phyloP scores from a whole-genome alignment of 2,797 vertebrate species.

The Lithobates sylvaticus region DNA sequence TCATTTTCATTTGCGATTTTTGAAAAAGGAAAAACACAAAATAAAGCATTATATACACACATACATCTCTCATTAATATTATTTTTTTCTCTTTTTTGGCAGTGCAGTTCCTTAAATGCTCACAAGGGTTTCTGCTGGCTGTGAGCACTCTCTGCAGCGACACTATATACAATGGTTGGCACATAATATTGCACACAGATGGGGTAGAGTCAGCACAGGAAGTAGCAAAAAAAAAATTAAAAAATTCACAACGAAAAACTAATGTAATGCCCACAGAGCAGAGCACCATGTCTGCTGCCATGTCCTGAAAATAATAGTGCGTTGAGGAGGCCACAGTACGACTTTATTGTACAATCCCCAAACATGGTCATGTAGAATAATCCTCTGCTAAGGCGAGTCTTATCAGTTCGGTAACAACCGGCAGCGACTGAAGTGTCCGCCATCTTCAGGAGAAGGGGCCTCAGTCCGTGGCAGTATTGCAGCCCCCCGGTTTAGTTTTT shows the following conservation, averaged over 20 bases:
- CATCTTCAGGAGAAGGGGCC: neutral
- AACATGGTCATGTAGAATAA: neutral
- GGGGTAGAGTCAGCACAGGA: neutral
- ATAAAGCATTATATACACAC: slow-evolving; percentile 53
- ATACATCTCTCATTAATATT: slow-evolving; percentile 23
- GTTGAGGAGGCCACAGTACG: neutral
- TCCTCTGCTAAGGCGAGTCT: slow-evolving; percentile 33
- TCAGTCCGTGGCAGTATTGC: neutral
- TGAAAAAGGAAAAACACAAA: slow-evolving; percentile 51
- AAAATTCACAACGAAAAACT: slow-evolving; percentile 18
- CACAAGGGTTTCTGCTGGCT: slow-evolving; percentile 30
- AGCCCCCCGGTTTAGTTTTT: neutral
- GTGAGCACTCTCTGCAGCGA: slow-evolving; percentile 22
- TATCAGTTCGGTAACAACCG: slow-evolving; percentile 4
- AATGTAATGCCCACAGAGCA: slow-evolving; percentile 33
- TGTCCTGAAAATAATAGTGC: slow-evolving; percentile 26
- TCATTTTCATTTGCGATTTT: slow-evolving; percentile 59
- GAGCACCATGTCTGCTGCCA: slow-evolving; percentile 16
- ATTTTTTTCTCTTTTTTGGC: slow-evolving; percentile 34
- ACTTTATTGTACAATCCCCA: slow-evolving; percentile 17
- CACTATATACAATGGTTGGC: slow-evolving; percentile 46
- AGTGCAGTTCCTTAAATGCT: slow-evolving; percentile 59
- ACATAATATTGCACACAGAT: slow-evolving; percentile 51
- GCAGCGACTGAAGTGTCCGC: neutral
- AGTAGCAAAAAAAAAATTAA: neutral